Conservation (phyloP, 2,888 invertebrate genomes). For the Entomobrya proxima region DNA sequence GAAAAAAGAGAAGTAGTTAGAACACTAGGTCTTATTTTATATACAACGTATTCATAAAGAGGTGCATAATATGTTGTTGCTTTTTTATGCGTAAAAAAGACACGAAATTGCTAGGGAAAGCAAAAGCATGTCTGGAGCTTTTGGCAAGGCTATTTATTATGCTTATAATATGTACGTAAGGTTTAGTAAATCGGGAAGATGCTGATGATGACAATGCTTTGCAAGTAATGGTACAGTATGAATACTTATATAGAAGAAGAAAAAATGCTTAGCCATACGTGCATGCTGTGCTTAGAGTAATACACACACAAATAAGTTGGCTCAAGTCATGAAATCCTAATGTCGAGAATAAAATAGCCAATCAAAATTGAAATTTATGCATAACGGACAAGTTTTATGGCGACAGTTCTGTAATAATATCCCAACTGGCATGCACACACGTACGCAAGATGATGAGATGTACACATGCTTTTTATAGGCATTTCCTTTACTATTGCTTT, state of each 20-base stretch:
- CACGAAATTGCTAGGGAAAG: neutral
- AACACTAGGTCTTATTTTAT: neutral
- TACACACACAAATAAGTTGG: slow-evolving; percentile 42
- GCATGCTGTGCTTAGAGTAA: neutral
- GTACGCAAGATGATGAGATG: slow-evolving; percentile 43
- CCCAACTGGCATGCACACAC: slow-evolving; percentile 64
- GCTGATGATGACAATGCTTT: slow-evolving; percentile 23
- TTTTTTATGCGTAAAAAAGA: neutral
- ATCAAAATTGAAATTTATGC: slow-evolving; percentile 69
- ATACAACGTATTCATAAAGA: neutral
- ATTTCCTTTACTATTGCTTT: neutral
- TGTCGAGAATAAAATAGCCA: slow-evolving; percentile 68
- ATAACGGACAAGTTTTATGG: slow-evolving; percentile 69
- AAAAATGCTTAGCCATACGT: neutral
- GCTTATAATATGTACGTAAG: neutral
- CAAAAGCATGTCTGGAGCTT: neutral
- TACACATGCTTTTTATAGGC: slow-evolving; percentile 23
- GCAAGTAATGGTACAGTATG: neutral
- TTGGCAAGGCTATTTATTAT: slow-evolving; percentile 10
- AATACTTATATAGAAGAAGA: neutral
- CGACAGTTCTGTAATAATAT: slow-evolving; percentile 67
- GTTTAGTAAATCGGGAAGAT: neutral
- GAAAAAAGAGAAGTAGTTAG: slow-evolving; percentile 23
- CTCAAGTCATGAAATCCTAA: slow-evolving; percentile 67
- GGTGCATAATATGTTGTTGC: neutral